Evolutionary conservation across 2,797 vertebrate species (phyloP).

Genomic region (Hyperoplus lanceolatus): DNA sequence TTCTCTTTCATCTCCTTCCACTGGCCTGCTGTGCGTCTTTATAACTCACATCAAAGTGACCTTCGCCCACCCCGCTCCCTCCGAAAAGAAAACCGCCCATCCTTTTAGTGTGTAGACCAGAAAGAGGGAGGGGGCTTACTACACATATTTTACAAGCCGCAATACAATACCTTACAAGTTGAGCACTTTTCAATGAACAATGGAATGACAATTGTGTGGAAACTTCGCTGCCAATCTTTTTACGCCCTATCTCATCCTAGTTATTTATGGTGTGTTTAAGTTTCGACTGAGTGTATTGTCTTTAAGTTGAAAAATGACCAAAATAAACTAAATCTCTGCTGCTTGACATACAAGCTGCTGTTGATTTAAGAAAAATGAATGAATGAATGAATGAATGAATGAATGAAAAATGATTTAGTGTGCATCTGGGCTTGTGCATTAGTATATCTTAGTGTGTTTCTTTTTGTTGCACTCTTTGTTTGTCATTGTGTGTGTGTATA

Average conservation of each 20-base stretch:
- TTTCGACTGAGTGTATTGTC: no score
- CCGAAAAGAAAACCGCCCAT: constrained; percentile 20
- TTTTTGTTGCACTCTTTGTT: no score
- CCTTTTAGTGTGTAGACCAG: constrained; percentile 58
- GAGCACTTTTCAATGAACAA: constrained; percentile 46
- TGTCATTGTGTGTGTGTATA: no score
- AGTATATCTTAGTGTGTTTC: neutral
- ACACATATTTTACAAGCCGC: constrained; percentile 58
- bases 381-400: neutral
- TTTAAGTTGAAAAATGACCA: no score
- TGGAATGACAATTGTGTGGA: constrained; percentile 7
- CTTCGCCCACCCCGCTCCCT: constrained; percentile 67
- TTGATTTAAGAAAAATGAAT: neutral
- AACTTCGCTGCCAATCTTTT: constrained; percentile 3
- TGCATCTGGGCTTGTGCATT: neutral
- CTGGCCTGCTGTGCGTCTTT: constrained; percentile 77
- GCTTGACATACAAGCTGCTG: neutral
- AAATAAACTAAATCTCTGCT: neutral
- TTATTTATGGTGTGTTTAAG: no score
- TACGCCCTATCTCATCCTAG: neutral
- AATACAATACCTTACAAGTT: constrained; percentile 52
- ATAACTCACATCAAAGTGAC: constrained; percentile 83
- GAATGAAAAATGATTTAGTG: neutral
- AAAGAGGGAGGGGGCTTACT: constrained; percentile 28
- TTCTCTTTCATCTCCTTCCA: constrained; percentile 79